Evolutionary conservation across 2,888 invertebrate species (phyloP).

Genomic region (Chrysolina haemoptera): DNA sequence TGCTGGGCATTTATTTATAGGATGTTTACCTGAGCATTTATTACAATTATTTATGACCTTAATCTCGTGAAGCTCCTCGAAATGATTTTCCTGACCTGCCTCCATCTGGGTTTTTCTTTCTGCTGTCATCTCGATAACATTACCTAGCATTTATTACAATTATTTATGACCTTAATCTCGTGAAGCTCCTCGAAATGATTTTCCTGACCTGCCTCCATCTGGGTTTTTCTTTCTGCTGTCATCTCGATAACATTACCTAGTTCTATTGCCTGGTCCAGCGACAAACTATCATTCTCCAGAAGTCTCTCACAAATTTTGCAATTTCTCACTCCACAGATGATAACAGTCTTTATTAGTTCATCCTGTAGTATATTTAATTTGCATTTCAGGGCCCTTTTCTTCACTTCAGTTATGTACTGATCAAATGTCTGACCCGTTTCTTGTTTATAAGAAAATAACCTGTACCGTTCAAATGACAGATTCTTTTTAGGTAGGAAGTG

Average conservation of each 20-base stretch:
- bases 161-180: too few species aligned
- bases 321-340: constrained; percentile 51
- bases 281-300: too few species aligned
- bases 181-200: too few species aligned
- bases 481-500: constrained; percentile 24
- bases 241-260: too few species aligned
- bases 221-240: too few species aligned
- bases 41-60: constrained; percentile 11
- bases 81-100: constrained; percentile 8
- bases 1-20: background rate
- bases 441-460: constrained; percentile 35
- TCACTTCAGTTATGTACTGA: constrained; percentile 51
- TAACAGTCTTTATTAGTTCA: constrained; percentile 48
- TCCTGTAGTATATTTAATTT: constrained; percentile 49
- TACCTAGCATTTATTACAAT: too few species aligned
- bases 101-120: constrained; percentile 11
- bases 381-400: constrained; percentile 50
- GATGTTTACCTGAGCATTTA: constrained; percentile 1
- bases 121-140: constrained; percentile 6
- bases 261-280: too few species aligned
- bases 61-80: constrained; percentile 11
- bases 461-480: too few species aligned
- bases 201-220: too few species aligned
- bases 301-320: constrained; percentile 47
- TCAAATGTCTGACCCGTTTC: constrained; percentile 49